Evolutionary conservation across 2,797 vertebrate species (phyloP).

Genomic region (Dermochelys coriacea): DNA sequence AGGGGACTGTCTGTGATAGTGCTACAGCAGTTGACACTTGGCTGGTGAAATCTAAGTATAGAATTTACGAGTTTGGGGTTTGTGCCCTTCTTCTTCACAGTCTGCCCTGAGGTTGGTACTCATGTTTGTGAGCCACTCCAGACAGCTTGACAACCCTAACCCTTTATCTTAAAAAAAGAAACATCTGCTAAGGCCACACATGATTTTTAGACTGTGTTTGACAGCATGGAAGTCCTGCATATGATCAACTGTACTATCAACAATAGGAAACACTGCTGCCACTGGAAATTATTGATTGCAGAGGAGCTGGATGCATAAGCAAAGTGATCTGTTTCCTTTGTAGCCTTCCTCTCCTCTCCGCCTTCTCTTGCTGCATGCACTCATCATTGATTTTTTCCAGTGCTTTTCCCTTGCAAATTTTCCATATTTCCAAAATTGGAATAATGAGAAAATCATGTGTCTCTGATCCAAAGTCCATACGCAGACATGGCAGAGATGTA

Average conservation of each 20-base stretch:
- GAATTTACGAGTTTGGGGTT: not conserved
- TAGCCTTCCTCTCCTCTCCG: not conserved
- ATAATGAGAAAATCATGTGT: not conserved
- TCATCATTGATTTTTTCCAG: not conserved
- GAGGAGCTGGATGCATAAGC: not conserved
- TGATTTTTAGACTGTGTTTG: not conserved
- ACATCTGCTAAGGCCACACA: not conserved
- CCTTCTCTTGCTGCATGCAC: not conserved
- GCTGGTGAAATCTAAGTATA: not conserved
- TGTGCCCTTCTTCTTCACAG: not conserved
- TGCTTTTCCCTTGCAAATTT: constrained; percentile 1
- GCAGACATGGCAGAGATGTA: not conserved
- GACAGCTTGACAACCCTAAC: not conserved
- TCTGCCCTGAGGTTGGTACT: not conserved
- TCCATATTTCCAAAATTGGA: not conserved
- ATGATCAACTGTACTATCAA: not conserved
- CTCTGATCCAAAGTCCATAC: not conserved
- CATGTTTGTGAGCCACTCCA: not conserved
- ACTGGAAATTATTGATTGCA: not conserved
- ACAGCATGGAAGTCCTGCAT: not conserved
- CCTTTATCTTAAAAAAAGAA: not conserved
- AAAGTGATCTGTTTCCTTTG: not conserved
- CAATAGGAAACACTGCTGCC: not conserved
- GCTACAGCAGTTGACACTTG: not conserved
- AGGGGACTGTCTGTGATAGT: not conserved